A percentile compares a stretch with the other conserved stretches of the same genome.
phyloP scores from a whole-genome alignment of 2,113 vertebrate genomes.

The Tauraco erythrolophus region DNA sequence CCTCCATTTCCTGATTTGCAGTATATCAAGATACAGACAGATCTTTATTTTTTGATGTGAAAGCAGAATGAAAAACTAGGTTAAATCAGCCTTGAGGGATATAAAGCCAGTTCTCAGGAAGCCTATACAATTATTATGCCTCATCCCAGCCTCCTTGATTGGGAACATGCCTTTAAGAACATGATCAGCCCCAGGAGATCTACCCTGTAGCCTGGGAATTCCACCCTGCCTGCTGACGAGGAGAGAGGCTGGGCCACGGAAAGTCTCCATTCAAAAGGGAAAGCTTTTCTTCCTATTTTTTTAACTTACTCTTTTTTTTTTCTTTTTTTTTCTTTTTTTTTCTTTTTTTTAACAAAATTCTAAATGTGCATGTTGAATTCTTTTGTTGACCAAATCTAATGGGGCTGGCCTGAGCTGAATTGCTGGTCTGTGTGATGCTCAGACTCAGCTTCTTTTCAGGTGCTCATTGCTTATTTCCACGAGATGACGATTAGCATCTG shows the following conservation, averaged over 20 bases:
- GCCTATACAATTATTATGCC: slow-evolving; percentile 57
- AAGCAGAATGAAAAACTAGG: slow-evolving; percentile 60
- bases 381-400: slow-evolving; percentile 72
- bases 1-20: slow-evolving; percentile 58
- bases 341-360: not conserved
- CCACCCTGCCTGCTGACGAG: slow-evolving; percentile 52
- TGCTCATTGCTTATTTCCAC: slow-evolving; percentile 47
- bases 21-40: slow-evolving; percentile 52
- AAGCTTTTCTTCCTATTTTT: not conserved
- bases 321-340: not conserved
- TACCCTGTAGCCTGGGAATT: slow-evolving; percentile 56
- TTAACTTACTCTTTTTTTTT: not conserved
- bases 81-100: slow-evolving; percentile 58
- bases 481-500: slow-evolving; percentile 65
- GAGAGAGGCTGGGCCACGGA: slow-evolving; percentile 33
- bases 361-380: slow-evolving; percentile 48
- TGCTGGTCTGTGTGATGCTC: slow-evolving; percentile 67
- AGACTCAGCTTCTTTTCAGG: slow-evolving; percentile 54
- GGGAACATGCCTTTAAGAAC: slow-evolving; percentile 66
- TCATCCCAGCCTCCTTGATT: slow-evolving; percentile 62
- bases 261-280: slow-evolving; percentile 53
- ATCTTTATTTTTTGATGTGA: slow-evolving; percentile 42
- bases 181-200: slow-evolving; percentile 54
- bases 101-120: slow-evolving; percentile 59
- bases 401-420: slow-evolving; percentile 68